Conservation (phyloP, 2,888 invertebrate genomes). For the Platycnemis pennipes region DNA sequence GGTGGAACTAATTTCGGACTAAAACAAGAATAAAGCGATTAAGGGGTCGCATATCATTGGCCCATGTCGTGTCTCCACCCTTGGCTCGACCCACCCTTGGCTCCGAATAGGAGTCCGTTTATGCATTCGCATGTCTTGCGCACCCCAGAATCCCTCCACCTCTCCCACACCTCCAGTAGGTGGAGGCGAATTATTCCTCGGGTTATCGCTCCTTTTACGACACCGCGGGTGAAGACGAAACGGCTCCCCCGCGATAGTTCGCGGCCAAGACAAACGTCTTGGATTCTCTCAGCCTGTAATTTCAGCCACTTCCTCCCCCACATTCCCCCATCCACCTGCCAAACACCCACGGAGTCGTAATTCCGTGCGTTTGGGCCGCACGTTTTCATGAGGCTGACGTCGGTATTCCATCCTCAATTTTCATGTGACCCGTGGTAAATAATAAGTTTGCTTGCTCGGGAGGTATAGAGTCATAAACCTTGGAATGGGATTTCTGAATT, state of each 20-base stretch:
- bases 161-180: not conserved
- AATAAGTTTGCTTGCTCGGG: not conserved
- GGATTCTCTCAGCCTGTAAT: not conserved
- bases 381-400: not conserved
- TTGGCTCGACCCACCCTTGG: not conserved
- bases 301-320: not conserved
- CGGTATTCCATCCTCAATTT: not conserved
- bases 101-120: not conserved
- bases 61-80: not conserved
- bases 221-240: not conserved
- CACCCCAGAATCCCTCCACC: not conserved
- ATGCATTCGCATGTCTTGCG: not conserved
- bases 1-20: not conserved
- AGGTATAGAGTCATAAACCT: not conserved
- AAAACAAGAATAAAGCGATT: not conserved
- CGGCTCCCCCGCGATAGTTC: not conserved
- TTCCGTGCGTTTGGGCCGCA: not conserved
- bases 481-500: too few relatives aligned
- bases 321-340: not conserved
- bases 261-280: not conserved
- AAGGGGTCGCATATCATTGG: not conserved
- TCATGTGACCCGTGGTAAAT: not conserved
- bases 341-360: not conserved
- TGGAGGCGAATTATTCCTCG: not conserved
- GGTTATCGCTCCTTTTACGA: slow-evolving; percentile 12